Base-by-base conservation (phyloP, 2,888 invertebrate species). In the Serripes groenlandicus region DNA sequence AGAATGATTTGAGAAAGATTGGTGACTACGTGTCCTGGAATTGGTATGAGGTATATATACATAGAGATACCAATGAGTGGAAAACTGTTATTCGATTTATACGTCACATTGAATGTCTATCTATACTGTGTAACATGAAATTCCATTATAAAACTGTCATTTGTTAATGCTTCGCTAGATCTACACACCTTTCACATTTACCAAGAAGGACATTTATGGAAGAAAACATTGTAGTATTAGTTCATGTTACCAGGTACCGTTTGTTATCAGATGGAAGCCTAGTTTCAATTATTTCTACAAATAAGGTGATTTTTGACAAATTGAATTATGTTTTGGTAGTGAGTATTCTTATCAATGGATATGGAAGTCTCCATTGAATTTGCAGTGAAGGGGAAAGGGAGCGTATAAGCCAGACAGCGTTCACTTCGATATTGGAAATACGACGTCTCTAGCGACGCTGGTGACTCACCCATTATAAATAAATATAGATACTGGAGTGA, bases 61-160 rank as follows among this genome's bases (percentile, higher is more conserved):
- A 49, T 49, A 49, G 49, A 49, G 18, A 49, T 21, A 21, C n/a
- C 34, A 30, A n/a, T 62, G 62, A 62, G 34, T 62, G 23, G 35
- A 66, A 37, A 66, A 42, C 66, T 42, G 37, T 37, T 66, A 66
- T 37, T 66, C 66, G 66, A 37, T 66, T 66, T 42, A 37, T 42
- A 37, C 35, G 66, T 66, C 66, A 42, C 35, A 35, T 66, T 42
- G 66, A 42, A 66, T 66, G 49, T 66, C 66, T 66, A 66, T 66
- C 37, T 28, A n/a, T 42, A 23, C n/a, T 18, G 26, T 3, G 26
- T 42, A 23, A 66, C 66, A 66, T 66, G 66, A 66, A 66, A 66
- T 66, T 42, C 66, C 66, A 66, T 66, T 66, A 66, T 66, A 66
- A 66, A 66, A 15, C 66, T 66, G 66, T 66, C 66, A 66, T 66